Evolutionary conservation across 2,113 vertebrate species (phyloP).

Genomic region (Lamprologus speciosus): DNA sequence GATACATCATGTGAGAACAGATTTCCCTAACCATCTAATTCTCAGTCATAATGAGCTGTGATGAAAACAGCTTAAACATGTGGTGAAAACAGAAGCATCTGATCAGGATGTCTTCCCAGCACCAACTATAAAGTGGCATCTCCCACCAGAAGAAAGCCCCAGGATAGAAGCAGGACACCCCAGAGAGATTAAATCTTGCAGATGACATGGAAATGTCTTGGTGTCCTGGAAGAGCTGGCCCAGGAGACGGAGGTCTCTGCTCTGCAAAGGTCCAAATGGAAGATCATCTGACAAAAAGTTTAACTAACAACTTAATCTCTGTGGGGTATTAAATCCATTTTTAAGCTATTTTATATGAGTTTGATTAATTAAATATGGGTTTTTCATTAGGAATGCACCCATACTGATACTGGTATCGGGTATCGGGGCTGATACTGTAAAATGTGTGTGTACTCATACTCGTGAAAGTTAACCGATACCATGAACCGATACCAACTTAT

Average conservation of each 20-base stretch:
- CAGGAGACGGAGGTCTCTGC: not conserved
- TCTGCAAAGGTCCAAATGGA: not conserved
- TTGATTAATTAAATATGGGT: not conserved
- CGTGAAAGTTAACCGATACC: too few relatives aligned
- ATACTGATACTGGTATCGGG: accelerated
- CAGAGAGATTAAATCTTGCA: not conserved
- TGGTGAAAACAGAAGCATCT: not conserved
- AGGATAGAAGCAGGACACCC: not conserved
- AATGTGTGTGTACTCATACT: too few relatives aligned
- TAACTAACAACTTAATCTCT: not conserved
- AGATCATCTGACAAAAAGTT: not conserved
- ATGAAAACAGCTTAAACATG: not conserved
- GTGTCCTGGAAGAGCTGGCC: not conserved
- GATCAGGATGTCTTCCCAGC: not conserved
- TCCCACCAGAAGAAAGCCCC: not conserved
- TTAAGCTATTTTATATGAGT: not conserved
- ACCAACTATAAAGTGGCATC: not conserved
- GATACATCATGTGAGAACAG: not conserved
- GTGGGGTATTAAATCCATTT: not conserved
- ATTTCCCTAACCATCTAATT: not conserved
- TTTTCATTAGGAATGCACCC: accelerated
- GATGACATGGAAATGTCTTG: not conserved
- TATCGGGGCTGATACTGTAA: too few relatives aligned
- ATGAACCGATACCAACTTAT: accelerated
- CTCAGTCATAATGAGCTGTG: not conserved